Base-by-base conservation (phyloP, 2,113 vertebrate species). In the Carassius auratus region DNA sequence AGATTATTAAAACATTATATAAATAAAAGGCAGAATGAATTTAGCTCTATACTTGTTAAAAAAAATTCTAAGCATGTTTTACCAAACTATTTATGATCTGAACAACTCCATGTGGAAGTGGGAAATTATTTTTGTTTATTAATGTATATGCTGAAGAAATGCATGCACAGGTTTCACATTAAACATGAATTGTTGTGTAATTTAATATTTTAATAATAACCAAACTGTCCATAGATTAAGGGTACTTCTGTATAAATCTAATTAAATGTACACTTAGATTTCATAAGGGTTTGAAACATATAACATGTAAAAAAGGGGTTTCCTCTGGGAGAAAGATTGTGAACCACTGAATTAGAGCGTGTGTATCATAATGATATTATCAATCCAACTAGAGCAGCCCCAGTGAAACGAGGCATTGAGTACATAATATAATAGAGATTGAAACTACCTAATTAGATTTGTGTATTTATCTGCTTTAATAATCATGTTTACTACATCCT, bases 391-490 rank as follows among this genome's bases (percentile, higher is more conserved):
- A n/a, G 66, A 86, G 64, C 78, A 86, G 59, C 15, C 85, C 59
- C 68, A 17, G 55, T 73, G 23, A 83, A 83, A 48, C 21, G 8
- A 45, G 61, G 74, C 78, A 84, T 76, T 77, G 36, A 81, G 77
- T 73, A 76, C 68, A 75, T 77, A 81, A 57, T 74, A 38, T 87
- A 84, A 84, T 82, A 83, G 59, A 52, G 87, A 84, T 76, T 62
- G n/a, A 71, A 85, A 85, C 30, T 62, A 78, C 33, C 76, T 87
- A 85, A 83, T 86, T 83, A 83, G 33, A 87, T 82, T 61, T 81
- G 73, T 83, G 76, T 62, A 86, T 78, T 81, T 62, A 62, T 59
- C 26, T 61, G 48, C 64, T 85, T 87, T 78, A 90, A 84, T 83
- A 50, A 69, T 69, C 14, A 17, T 84, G 50, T 85, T 87, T 74